A percentile compares a stretch with the other conserved stretches of the same genome.
phyloP scores from a whole-genome alignment of 2,797 vertebrate species.

The Manis crassicaudata region DNA sequence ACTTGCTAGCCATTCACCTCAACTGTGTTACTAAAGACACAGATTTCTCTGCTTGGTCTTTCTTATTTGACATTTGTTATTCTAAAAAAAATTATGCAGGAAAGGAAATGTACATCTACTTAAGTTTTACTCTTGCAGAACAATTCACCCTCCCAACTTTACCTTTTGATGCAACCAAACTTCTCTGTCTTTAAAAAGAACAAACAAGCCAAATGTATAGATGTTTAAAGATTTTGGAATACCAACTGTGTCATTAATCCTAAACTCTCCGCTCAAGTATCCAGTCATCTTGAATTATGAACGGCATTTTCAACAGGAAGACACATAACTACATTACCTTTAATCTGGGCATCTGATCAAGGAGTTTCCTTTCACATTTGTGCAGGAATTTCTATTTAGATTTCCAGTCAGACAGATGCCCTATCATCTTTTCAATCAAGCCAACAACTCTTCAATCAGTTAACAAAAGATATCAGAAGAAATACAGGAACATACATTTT shows the following conservation, averaged over 20 bases:
- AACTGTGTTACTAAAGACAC: not conserved
- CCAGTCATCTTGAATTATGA: conserved; percentile 54
- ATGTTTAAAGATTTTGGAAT: conserved; percentile 23
- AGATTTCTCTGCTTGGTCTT: not conserved
- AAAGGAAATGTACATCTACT: not conserved
- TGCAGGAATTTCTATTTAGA: conserved; percentile 54
- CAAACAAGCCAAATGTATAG: not conserved
- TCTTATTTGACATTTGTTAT: conserved; percentile 10
- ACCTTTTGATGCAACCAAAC: conserved; percentile 10
- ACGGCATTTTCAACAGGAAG: conserved; percentile 34
- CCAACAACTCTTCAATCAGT: not conserved
- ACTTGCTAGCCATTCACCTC: not conserved
- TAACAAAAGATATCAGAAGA: conserved; percentile 46
- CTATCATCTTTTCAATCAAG: conserved; percentile 52
- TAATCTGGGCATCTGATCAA: conserved; percentile 43
- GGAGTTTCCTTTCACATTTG: conserved; percentile 49
- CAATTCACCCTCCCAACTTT: not conserved
- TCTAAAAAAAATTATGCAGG: not conserved
- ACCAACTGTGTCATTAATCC: not conserved
- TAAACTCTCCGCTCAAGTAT: not conserved
- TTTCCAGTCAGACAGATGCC: conserved; percentile 36
- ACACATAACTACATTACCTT: conserved; percentile 55
- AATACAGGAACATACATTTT: not conserved
- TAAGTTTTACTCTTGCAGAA: conserved; percentile 31
- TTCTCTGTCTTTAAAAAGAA: conserved; percentile 21